A percentile compares a stretch with the other conserved stretches of the same genome.
Evolutionary conservation across 2,113 vertebrate species (phyloP).

Genomic region (Chloropsis hardwickii): DNA sequence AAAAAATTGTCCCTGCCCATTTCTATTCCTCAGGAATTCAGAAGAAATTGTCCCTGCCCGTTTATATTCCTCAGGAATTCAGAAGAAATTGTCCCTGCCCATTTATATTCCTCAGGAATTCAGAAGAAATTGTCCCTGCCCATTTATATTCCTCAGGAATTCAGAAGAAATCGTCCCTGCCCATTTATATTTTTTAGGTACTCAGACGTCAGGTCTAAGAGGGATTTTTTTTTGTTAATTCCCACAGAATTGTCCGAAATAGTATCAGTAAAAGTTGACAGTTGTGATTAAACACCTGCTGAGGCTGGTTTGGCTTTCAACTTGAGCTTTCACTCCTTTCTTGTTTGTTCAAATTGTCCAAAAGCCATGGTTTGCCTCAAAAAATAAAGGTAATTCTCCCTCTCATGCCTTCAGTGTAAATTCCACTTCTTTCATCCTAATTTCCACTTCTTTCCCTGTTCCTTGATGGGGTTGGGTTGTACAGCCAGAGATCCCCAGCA

Average conservation of each 20-base stretch:
- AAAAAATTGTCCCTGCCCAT: neutral
- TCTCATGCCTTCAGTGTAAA: neutral
- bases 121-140: neutral
- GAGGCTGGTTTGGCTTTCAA: neutral
- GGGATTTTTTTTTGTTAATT: neutral
- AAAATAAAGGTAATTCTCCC: neutral
- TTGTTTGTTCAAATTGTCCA: neutral
- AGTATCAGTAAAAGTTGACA: neutral
- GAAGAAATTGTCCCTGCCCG: no score
- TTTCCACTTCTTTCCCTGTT: neutral
- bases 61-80: neutral
- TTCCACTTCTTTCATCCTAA: rapidly evolving
- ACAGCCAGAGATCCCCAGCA: neutral
- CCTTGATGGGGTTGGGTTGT: neutral
- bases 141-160: neutral
- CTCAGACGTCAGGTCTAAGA: neutral
- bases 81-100: neutral
- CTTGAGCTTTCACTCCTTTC: neutral
- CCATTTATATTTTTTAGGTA: neutral
- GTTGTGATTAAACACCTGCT: neutral
- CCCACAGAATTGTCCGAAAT: neutral
- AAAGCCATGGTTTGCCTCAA: neutral
- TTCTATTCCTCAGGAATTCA: neutral
- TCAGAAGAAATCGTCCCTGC: neutral
- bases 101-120: neutral